Conservation (phyloP, 2,888 invertebrate species). For the Ceraclea dissimilis region DNA sequence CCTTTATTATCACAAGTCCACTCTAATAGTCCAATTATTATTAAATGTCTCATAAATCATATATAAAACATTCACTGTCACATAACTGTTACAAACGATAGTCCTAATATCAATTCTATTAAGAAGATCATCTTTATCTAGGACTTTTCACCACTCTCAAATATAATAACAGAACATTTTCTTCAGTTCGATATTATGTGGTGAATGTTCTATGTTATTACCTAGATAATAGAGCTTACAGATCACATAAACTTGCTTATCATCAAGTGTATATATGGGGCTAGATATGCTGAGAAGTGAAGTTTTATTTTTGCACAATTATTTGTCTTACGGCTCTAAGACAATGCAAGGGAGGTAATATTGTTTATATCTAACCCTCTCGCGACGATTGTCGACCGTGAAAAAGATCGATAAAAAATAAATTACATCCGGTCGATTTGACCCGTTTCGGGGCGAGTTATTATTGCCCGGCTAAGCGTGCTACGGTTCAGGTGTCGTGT, state of each 20-base stretch:
- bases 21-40: not conserved
- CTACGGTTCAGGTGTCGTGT: conserved; percentile 13
- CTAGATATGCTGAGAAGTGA: too few species aligned
- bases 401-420: conserved; percentile 9
- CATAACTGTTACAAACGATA: not conserved
- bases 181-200: too few species aligned
- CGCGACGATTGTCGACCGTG: not conserved
- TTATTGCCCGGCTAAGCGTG: conserved; percentile 15
- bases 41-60: not conserved
- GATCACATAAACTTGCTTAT: too few species aligned
- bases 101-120: not conserved
- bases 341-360: too few species aligned
- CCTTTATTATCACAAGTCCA: not conserved
- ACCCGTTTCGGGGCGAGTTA: conserved; percentile 12
- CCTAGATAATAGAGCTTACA: too few species aligned
- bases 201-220: too few species aligned
- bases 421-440: conserved; percentile 16
- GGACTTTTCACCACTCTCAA: too few species aligned
- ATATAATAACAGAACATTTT: too few species aligned
- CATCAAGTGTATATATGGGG: too few species aligned
- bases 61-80: conserved; percentile 2
- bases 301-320: too few species aligned
- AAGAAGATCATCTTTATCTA: not conserved
- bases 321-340: too few species aligned
- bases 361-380: not conserved